Base-by-base conservation (phyloP, 2,797 vertebrate species). In the Thunnus albacares region DNA sequence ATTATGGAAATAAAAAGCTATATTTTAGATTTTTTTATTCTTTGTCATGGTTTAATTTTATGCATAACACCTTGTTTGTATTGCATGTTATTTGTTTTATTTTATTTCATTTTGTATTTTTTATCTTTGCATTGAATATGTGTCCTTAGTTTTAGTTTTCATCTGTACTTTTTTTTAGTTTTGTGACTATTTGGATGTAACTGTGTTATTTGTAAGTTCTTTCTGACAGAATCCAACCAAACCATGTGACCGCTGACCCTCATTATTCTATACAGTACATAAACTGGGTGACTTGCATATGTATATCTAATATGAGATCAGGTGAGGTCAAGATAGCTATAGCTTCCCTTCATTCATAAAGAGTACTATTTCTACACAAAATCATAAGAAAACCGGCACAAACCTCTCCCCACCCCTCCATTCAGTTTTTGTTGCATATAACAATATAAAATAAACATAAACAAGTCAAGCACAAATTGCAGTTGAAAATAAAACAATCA, bases 401-500 rank as follows among this genome's bases (percentile, higher is more conserved):
- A 52, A 22, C 47, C 30, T 57, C 28, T 43, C 52, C n/a, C 17
- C 18, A 1, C 22, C 22, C 22, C 22, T 22, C 24, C 2, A 43
- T 22, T 11, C 6, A 15, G 6, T 6, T 45, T 64, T 68, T 41
- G 33, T 47, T 57, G 62, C 20, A 53, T 4, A 35, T 30, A 65
- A 66, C 58, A 62, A 53, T 62, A 64, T 65, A 55, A 71, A 80
- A 79, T 63, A 77, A 82, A 81, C 35, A 76, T 51, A 15, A 71
- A 78, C 74, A 79, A 71, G 61, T 71, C 38, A 66, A 67, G 81
- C 45, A 75, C 55, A 85, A 92, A 88, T 79, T 84, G 73, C 63
- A 71, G 68, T 41, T 71, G 77, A 82, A 87, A 87, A 88, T 73
- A 87, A 85, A 83, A 73, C 86, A 90, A 87, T 87, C 84, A 83